Conservation (phyloP, 2,797 vertebrate genomes). For the Sarcoramphus papa region DNA sequence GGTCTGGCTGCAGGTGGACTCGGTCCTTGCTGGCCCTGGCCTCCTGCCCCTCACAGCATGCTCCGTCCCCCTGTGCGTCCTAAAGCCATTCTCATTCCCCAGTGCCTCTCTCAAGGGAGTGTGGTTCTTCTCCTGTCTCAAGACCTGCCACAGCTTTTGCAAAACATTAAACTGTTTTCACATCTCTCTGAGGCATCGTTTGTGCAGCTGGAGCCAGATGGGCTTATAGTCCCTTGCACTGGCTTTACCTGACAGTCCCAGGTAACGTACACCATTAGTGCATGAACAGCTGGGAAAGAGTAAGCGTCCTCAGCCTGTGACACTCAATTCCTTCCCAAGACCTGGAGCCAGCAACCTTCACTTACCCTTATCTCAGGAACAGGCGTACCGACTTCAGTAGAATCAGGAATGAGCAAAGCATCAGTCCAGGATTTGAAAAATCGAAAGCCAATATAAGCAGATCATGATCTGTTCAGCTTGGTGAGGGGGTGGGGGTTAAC, state of each 20-base stretch:
- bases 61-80: background rate
- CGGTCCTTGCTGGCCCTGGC: background rate
- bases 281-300: background rate
- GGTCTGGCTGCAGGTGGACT: background rate
- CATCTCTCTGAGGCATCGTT: background rate
- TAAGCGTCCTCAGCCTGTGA: background rate
- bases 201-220: background rate
- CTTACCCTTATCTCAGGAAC: background rate
- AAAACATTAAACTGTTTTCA: background rate
- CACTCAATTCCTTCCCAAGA: background rate
- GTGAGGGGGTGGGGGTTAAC: background rate
- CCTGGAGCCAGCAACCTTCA: background rate
- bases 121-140: background rate
- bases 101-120: rapidly evolving
- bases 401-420: background rate
- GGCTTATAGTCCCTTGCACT: background rate
- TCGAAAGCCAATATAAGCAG: background rate
- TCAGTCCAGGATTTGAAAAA: background rate
- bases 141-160: background rate
- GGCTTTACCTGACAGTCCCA: background rate
- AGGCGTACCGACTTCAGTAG: background rate
- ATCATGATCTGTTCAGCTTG: background rate
- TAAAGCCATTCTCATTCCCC: background rate
- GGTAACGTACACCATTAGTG: background rate
- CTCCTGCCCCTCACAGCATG: background rate